Base-by-base conservation (phyloP, 1,140 invertebrate genomes). In the Tetramorium parvispinum region DNA sequence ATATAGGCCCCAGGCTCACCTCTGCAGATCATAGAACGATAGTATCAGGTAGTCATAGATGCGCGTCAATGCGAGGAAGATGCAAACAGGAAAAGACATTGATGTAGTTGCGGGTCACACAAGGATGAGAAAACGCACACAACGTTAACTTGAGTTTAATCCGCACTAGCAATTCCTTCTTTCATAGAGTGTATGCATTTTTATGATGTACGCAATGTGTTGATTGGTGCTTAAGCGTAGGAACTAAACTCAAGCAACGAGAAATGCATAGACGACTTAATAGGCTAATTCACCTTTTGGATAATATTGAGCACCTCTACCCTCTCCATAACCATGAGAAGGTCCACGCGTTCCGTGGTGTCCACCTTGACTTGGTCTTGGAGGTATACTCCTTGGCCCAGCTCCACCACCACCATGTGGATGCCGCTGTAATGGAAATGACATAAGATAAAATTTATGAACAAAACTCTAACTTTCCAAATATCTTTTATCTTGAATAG, bases 301-400 rank as follows among this genome's bases (percentile, higher is more conserved):
- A 95, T 97, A 97, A 94, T 97, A 97, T 93, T 97, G 97, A 87
- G 97, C 96, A 87, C 96, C 96, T 91, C 97, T 94, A 18, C 97
- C 97, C 91, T 97, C 97, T 10, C 97, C 96, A 89, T 97, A 97
- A 10, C 97, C 97, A 82, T 96, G 96, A 71, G 97, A 95, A 53
- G 97, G 97, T 55, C 96, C 96, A 89, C 96, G 93, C 5, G 89
- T 91, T 83, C 92, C 93, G n/a, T 87, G 88, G n/a, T 87, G 88
- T 2, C 66, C 89, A 37, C 92, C 90, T 65, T 92, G 93, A 71
- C 89, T 87, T 86, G 93, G 92, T 32, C 93, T 95, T 24, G 95
- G 94, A 78, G 96, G 95, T 91, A 96, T 95, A 91, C 95, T 96
- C 81, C 96, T 94, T n/a, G 96, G 94, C 24, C 95, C 96, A 3